Evolutionary conservation across 2,888 invertebrate species (phyloP).

Genomic region (Steromphala cineraria): DNA sequence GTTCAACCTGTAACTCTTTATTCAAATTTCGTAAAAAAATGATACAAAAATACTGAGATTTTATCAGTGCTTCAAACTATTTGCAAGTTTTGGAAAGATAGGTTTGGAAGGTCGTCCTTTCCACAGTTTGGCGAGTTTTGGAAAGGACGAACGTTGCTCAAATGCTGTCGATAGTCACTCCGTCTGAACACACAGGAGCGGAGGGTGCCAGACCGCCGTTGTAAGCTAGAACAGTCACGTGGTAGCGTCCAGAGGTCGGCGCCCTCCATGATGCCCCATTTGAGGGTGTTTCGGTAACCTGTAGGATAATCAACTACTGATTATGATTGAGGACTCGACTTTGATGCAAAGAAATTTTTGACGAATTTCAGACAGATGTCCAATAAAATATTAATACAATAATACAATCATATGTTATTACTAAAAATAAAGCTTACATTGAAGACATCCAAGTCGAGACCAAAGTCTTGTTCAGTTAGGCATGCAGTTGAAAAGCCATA

Average conservation of each 20-base stretch:
- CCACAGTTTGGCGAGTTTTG: slow-evolving; percentile 32
- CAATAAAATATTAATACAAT: background rate
- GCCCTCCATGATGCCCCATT: slow-evolving; percentile 38
- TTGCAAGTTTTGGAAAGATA: too few species aligned
- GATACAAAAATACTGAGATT: too few species aligned
- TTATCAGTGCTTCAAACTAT: too few species aligned
- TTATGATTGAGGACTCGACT: too few species aligned
- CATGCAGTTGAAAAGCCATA: slow-evolving; percentile 45
- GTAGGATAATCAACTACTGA: background rate
- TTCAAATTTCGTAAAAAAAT: too few species aligned
- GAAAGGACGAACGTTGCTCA: too few species aligned
- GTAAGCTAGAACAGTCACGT: slow-evolving; percentile 55
- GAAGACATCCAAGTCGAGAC: background rate
- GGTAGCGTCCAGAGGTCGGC: slow-evolving; percentile 42
- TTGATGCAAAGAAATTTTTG: too few species aligned
- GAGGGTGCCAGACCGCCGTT: slow-evolving; percentile 55
- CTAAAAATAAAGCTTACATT: background rate
- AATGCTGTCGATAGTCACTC: slow-evolving; percentile 50
- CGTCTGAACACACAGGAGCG: slow-evolving; percentile 60
- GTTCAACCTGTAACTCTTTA: too few species aligned
- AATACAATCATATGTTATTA: background rate
- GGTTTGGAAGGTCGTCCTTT: too few species aligned
- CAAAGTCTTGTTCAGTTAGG: slow-evolving; percentile 22
- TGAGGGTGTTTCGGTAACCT: slow-evolving; percentile 39
- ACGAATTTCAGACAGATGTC: too few species aligned